phyloP scores from a whole-genome alignment of 1,140 invertebrate genomes.

The Chymomyza costata region DNA sequence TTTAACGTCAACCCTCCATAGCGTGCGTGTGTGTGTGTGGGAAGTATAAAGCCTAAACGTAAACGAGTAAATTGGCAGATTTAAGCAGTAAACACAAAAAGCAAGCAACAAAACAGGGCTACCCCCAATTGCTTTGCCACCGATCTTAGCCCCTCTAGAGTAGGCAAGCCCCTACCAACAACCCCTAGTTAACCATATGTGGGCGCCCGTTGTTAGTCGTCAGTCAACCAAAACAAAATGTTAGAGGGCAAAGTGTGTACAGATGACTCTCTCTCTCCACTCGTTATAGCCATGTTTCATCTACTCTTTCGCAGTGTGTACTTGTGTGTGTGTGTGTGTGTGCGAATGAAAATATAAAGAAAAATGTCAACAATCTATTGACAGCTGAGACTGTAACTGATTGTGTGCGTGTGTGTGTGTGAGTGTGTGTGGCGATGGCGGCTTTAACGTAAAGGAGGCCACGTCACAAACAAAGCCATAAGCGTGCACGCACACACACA shows the following conservation, averaged over 20 bases:
- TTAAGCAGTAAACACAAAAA: conserved; percentile 72
- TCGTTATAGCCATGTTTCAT: too few relatives aligned
- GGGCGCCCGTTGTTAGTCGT: too few relatives aligned
- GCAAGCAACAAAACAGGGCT: conserved; percentile 56
- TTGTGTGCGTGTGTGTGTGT: conserved; percentile 21
- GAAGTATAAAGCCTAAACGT: conserved; percentile 61
- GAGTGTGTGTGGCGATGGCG: conserved; percentile 10
- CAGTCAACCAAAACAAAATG: too few relatives aligned
- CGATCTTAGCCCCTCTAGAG: too few relatives aligned
- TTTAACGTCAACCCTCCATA: too few relatives aligned
- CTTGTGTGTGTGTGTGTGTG: conserved; percentile 9
- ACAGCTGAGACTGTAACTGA: conserved; percentile 71
- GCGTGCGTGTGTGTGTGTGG: background rate
- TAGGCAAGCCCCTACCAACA: too few relatives aligned
- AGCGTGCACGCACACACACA: conserved; percentile 32
- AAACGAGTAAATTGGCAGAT: conserved; percentile 73
- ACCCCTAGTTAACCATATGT: too few relatives aligned
- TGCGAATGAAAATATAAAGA: conserved; percentile 58
- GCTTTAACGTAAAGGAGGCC: conserved; percentile 56
- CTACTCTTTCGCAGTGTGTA: too few relatives aligned
- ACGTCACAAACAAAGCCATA: conserved; percentile 67
- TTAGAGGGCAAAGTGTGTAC: too few relatives aligned
- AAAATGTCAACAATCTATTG: conserved; percentile 72
- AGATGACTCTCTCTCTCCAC: too few relatives aligned
- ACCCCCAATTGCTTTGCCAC: too few relatives aligned